phyloP scores from a whole-genome alignment of 2,797 vertebrate genomes.

The Alosa sapidissima region DNA sequence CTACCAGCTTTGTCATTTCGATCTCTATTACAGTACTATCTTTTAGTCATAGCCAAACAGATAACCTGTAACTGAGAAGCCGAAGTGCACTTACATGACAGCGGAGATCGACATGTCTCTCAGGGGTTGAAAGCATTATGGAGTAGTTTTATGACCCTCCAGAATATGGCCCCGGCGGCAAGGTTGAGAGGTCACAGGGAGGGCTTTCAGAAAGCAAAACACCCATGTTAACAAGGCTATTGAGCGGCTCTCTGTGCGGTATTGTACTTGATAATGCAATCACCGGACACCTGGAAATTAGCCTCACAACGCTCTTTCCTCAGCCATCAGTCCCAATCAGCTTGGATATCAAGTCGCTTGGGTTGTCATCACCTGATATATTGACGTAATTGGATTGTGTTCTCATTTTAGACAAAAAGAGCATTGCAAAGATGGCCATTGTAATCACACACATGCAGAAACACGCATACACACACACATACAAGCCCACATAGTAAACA shows the following conservation, averaged over 20 bases:
- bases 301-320: not conserved
- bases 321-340: not conserved
- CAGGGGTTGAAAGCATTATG: not conserved
- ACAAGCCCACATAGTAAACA: not conserved
- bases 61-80: conserved; percentile 5
- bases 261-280: not conserved
- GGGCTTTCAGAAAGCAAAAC: not conserved
- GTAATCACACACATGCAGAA: not conserved
- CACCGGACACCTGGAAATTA: not conserved
- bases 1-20: not conserved
- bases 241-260: not conserved
- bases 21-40: not conserved
- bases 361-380: conserved; percentile 3
- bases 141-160: not conserved
- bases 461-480: not conserved
- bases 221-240: not conserved
- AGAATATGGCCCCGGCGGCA: not conserved
- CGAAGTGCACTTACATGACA: not conserved
- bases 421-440: not conserved
- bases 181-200: not conserved
- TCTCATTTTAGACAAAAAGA: not conserved
- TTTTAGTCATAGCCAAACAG: not conserved
- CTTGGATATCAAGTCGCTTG: not conserved
- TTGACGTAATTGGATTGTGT: not conserved
- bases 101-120: not conserved